These are phyloP conservation scores for Champsocephalus gunnari DNA, from an alignment of 2,797 vertebrate genomes.

Conservation along the genomic window DNA sequence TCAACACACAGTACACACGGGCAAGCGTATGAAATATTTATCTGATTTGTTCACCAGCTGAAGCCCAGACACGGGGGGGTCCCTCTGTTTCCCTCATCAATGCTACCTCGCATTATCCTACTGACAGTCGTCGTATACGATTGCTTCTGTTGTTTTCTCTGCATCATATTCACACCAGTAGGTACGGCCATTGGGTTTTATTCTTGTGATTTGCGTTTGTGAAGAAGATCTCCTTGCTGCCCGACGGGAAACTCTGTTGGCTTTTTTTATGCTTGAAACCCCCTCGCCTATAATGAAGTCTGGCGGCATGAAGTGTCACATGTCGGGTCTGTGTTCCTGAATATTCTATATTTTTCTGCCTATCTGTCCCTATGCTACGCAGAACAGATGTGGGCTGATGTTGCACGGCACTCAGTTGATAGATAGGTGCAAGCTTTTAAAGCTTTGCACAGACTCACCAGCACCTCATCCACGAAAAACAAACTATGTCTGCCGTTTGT, in stretches of 20 bases:
- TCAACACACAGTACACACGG: slow-evolving; percentile 44
- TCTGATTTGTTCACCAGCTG: slow-evolving; percentile 74
- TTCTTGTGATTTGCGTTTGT: slow-evolving; percentile 35
- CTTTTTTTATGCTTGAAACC: slow-evolving; percentile 52
- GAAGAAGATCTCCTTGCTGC: slow-evolving; percentile 33
- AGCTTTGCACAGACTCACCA: slow-evolving; percentile 19
- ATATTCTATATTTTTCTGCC: slow-evolving; percentile 29
- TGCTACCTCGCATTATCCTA: slow-evolving; percentile 74
- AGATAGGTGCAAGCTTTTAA: slow-evolving; percentile 13
- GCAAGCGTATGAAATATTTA: slow-evolving; percentile 43
- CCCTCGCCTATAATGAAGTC: slow-evolving; percentile 30
- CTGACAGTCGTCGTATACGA: slow-evolving; percentile 41
- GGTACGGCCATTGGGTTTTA: slow-evolving; percentile 34
- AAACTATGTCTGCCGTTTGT: slow-evolving; percentile 18
- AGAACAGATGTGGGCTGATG: slow-evolving; percentile 4
- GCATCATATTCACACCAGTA: slow-evolving; percentile 41
- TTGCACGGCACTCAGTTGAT: slow-evolving; percentile 8
- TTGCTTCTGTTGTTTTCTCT: slow-evolving; percentile 35
- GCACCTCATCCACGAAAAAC: slow-evolving; percentile 26
- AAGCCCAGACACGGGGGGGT: slow-evolving; percentile 44
- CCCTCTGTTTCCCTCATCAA: slow-evolving; percentile 55
- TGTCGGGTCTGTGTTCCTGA: slow-evolving; percentile 12
- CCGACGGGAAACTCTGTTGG: slow-evolving; percentile 10
- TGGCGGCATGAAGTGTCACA: slow-evolving; percentile 19
- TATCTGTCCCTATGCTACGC: slow-evolving; percentile 9